These are phyloP conservation scores for Branchinecta sandiegonensis DNA, from an alignment of 2,888 invertebrate species.

Conservation along the genomic window DNA sequence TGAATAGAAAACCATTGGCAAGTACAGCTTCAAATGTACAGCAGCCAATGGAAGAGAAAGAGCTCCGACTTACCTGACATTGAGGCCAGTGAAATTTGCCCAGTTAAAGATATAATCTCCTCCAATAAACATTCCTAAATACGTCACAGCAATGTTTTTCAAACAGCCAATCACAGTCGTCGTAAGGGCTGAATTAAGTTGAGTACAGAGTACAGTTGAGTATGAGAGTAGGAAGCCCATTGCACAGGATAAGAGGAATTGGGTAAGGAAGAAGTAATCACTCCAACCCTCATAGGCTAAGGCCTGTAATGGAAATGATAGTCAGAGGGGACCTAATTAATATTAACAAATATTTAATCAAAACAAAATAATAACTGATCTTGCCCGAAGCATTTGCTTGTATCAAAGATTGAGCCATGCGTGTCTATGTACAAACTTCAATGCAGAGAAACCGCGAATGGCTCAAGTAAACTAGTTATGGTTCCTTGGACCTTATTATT, in stretches of 20 bases:
- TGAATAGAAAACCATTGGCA: background rate
- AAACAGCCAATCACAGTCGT: constrained; percentile 96
- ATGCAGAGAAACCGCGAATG: constrained; percentile 45
- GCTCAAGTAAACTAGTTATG: constrained; percentile 46
- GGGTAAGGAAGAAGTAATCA: constrained; percentile 55
- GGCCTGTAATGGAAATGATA: constrained; percentile 34
- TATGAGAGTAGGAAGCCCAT: constrained; percentile 95
- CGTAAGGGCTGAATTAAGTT: constrained; percentile 92
- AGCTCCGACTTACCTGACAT: constrained; percentile 50
- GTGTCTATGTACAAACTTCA: constrained; percentile 47
- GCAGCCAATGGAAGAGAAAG: background rate
- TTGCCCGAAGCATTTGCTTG: constrained; percentile 50
- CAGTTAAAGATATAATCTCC: constrained; percentile 92
- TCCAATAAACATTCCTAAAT: constrained; percentile 93
- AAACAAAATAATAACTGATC: no score
- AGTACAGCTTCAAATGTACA: background rate
- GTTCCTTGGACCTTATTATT: constrained; percentile 39
- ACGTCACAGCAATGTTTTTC: constrained; percentile 94
- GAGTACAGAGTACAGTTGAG: constrained; percentile 87
- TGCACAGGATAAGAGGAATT: constrained; percentile 76
- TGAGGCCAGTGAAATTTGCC: constrained; percentile 89
- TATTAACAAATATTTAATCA: no score
- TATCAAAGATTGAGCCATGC: constrained; percentile 53
- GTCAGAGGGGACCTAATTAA: no score
- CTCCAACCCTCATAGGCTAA: constrained; percentile 55